Conservation (phyloP, 2,888 invertebrate genomes). For the Acrocyrtus sp. region DNA sequence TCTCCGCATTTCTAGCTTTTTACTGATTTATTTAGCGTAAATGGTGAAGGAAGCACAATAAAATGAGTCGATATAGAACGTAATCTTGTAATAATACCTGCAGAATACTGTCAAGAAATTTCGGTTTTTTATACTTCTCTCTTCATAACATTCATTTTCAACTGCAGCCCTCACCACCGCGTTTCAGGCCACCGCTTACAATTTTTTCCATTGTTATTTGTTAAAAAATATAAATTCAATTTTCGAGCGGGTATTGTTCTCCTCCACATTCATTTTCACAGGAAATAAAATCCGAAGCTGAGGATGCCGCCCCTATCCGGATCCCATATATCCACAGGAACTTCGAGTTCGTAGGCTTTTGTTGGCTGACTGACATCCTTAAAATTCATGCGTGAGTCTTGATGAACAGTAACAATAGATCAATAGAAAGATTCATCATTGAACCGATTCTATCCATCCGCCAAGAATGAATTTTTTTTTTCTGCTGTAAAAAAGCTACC, state of each 20-base stretch:
- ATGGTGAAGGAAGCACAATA: background rate
- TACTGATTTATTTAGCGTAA: background rate
- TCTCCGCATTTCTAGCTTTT: no score
- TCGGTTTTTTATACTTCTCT: background rate
- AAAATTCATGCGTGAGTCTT: constrained; percentile 45
- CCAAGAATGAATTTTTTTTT: background rate
- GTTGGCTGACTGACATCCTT: constrained; percentile 38
- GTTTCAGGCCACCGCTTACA: background rate
- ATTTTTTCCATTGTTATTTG: constrained; percentile 12
- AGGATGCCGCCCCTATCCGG: constrained; percentile 41
- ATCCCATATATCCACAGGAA: background rate
- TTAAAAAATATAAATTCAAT: constrained; percentile 41
- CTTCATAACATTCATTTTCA: no score
- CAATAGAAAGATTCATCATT: constrained; percentile 9
- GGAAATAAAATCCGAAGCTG: constrained; percentile 28
- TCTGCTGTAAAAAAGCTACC: constrained; percentile 11
- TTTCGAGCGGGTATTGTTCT: constrained; percentile 37
- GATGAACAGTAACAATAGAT: constrained; percentile 34
- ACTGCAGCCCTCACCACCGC: background rate
- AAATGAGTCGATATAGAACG: constrained; percentile 26
- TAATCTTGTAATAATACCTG: background rate
- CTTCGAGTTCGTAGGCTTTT: background rate
- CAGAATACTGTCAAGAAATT: background rate
- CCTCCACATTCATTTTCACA: constrained; percentile 24
- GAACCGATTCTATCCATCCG: background rate